These are phyloP conservation scores for Cichlasoma orientale DNA, from an alignment of 2,797 vertebrate genomes.

Conservation along the genomic window DNA sequence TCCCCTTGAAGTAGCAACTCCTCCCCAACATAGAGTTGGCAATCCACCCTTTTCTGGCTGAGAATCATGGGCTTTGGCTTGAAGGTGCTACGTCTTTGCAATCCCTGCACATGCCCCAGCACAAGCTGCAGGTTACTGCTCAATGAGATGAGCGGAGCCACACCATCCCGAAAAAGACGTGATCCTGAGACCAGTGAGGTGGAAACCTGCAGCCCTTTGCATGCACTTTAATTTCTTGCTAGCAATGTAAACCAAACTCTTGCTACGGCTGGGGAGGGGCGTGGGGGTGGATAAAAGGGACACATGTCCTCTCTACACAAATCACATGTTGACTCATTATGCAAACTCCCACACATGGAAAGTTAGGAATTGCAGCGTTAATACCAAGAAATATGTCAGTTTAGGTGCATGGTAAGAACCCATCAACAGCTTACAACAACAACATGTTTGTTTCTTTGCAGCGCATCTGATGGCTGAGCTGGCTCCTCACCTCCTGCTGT, in stretches of 20 bases:
- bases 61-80: too few species aligned
- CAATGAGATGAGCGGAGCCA: neutral
- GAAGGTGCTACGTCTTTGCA: neutral
- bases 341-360: neutral
- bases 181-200: neutral
- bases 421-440: slow-evolving; percentile 23
- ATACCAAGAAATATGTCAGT: slow-evolving; percentile 22
- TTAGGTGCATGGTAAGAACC: slow-evolving; percentile 19
- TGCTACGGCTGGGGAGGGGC: neutral
- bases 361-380: neutral
- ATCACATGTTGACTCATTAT: neutral
- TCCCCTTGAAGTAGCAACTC: too few species aligned
- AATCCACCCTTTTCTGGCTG: too few species aligned
- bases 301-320: neutral
- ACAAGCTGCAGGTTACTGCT: neutral
- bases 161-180: neutral
- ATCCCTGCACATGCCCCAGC: neutral
- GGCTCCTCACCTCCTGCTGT: slow-evolving; percentile 36
- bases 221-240: neutral
- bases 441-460: slow-evolving; percentile 45
- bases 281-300: neutral
- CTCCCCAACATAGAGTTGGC: too few species aligned
- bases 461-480: slow-evolving; percentile 38
- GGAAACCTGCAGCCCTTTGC: neutral
- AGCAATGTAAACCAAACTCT: neutral